Base-by-base conservation (phyloP, 2,797 vertebrate genomes). In the Phoebastria nigripes region DNA sequence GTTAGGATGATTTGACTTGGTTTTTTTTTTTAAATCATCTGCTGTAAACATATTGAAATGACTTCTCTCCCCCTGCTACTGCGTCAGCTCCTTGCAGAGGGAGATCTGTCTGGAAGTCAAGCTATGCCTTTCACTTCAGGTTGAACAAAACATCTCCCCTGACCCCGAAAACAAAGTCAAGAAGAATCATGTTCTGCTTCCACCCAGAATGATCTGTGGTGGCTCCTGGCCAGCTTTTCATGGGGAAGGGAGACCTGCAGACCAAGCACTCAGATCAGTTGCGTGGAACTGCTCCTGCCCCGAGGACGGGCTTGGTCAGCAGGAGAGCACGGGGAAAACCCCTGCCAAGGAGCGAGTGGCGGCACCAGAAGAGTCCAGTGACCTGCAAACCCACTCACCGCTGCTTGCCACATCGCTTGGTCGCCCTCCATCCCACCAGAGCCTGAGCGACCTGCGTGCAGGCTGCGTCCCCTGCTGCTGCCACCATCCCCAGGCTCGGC, bases 81-180 rank as follows among this genome's bases (percentile, higher is more conserved):
- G 26, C 1, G 3, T 9, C 56, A 74, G 3, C 39, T 87, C 6
- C 62, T 88, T 71, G 49, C 25, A 11, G 28, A 47, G 24, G 37
- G 35, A 82, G 54, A 24, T 39, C 18, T n/a, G 28, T 31, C 59
- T 77, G 55, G 18, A 82, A 81, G 51, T 52, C 25, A 65, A n/a
- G 55, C 35, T 7, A 9, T 0, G 1, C 1, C 0, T 65, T 86
- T 90, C 9, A 1, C 31, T 80, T 65, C 59, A 28, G 22, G 25
- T 31, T 83, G 59, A 84, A 46, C 25, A 73, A 73, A 90, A 47
- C 12, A 31, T 41, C 31, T 61, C 28, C 69, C 12, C 16, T 58
- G 69, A 65, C 13, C 25, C 51, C 44, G 56, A n/a, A 49, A 66
- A 49, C 15, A 73, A 82, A 85, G 25, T 25, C 22, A 84, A 20